Evolutionary conservation across 2,888 invertebrate species (phyloP), one percentile per base, ranked within the genome.

Genomic region (Spialia ferax): DNA sequence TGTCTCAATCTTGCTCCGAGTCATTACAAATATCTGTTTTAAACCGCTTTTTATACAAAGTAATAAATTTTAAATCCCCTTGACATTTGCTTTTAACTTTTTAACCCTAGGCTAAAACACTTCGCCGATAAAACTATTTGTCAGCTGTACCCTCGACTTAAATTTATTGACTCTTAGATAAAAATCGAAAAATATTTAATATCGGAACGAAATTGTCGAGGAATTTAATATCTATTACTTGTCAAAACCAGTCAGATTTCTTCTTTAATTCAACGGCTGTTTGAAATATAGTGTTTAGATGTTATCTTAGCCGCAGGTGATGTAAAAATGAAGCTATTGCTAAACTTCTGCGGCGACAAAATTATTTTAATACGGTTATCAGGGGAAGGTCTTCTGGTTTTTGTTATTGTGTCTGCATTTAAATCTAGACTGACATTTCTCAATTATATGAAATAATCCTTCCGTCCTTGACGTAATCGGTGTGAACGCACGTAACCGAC

Each of bases 401-500:
- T 20, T 48, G 45, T 20, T 48, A 10, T 48, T 20, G 45, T 48
- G 45, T 52, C 52, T 52, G 13, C 13, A 10, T 54, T 45, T 0
- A 15, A 42, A 42, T n/a, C 29, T 55, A 29, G 32, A 55, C 29
- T 32, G 18, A 32, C 10, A 18, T 32, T 50, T 23, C 20, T 50
- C 23, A 50, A 55, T 10, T 48, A 22, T 35, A 57, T 50, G 23
- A 59, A 57, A 38, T 56, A 68, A 63, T 69, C 63, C 52, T 55
- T 55, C 26, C 26, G 26, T 26, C 26, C 26, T 26, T 26, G 59
- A 68, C 63, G 70, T 69, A 69, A 71, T 56, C 69, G 29, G 22
- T 35, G 50, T 55, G 60, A 64, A 63, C 62, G 64, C 60, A 69
- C 70, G 73, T 69, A 72, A 73, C 64, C 45, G 48, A 61, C 5